A percentile compares a stretch with the other conserved stretches of the same genome.
phyloP scores from a whole-genome alignment of 2,797 vertebrate genomes.

The Poeciliopsis paucimaculata region DNA sequence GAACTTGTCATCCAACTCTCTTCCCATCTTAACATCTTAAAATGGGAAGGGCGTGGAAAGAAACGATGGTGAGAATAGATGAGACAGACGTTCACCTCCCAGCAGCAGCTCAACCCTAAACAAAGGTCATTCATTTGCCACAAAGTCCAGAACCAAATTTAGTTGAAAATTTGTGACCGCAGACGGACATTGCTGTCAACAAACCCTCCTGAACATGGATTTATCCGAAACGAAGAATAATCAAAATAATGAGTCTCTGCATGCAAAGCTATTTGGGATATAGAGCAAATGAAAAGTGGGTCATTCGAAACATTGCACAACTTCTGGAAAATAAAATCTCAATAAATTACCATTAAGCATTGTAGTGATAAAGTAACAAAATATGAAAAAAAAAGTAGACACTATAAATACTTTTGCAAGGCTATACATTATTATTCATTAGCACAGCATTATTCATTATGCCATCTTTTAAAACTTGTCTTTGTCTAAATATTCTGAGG shows the following conservation, averaged over 20 bases:
- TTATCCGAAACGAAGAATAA: neutral
- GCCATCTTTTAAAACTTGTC: slow-evolving; percentile 20
- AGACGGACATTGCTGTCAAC: neutral
- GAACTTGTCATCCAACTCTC: neutral
- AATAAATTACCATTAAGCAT: neutral
- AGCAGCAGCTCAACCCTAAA: neutral
- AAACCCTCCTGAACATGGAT: neutral
- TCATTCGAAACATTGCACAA: neutral
- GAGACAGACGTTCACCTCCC: neutral
- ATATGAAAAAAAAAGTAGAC: neutral
- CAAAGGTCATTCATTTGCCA: neutral
- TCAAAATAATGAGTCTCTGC: neutral
- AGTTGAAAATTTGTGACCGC: neutral
- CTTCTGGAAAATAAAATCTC: neutral
- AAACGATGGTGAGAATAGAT: neutral
- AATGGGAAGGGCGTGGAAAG: neutral
- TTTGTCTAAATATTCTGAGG: slow-evolving; percentile 69
- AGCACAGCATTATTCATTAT: slow-evolving; percentile 28
- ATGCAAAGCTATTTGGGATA: neutral
- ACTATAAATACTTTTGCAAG: neutral
- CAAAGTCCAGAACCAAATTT: neutral
- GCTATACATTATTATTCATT: neutral
- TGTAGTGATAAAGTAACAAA: neutral
- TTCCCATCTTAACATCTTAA: neutral
- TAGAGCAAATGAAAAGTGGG: neutral